Percentiles rank a stretch among this genome's conserved stretches.
These are phyloP conservation scores for Lethocerus indicus DNA, from an alignment of 1,140 invertebrate species.

Conservation along the genomic window DNA sequence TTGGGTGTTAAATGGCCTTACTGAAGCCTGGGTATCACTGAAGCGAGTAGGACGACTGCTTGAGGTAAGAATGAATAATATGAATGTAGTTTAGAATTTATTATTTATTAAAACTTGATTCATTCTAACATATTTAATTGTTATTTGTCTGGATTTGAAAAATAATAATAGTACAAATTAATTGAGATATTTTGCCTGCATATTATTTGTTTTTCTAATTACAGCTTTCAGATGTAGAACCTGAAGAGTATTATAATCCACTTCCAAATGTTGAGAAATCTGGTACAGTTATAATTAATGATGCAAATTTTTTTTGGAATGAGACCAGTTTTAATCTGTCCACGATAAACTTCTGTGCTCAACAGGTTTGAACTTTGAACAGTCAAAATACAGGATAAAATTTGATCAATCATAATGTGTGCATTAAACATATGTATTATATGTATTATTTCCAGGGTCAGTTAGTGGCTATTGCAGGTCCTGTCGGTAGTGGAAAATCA, in stretches of 20 bases:
- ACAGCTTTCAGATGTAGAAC: conserved; percentile 16
- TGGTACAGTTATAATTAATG: conserved; percentile 20
- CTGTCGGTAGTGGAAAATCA: conserved; percentile 61
- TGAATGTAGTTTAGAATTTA: not conserved
- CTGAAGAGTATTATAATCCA: conserved; percentile 15
- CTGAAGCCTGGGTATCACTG: conserved; percentile 83
- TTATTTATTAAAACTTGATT: not conserved
- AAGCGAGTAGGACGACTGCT: conserved; percentile 63
- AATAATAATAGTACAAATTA: no score
- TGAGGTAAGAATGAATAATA: conserved; percentile 31
- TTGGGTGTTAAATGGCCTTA: conserved; percentile 93
- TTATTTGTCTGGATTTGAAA: no score
- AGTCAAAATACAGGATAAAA: not conserved
- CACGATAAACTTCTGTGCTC: conserved; percentile 35
- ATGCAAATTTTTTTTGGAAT: conserved; percentile 27
- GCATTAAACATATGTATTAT: not conserved
- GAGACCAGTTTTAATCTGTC: conserved; percentile 29
- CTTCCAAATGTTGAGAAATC: conserved; percentile 17
- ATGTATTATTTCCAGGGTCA: conserved; percentile 30
- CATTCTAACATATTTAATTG: not conserved
- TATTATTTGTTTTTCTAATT: conserved; percentile 4
- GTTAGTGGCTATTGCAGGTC: conserved; percentile 51
- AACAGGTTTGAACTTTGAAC: no score
- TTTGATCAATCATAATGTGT: not conserved
- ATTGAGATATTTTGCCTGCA: no score